Base-by-base conservation (phyloP, 2,797 vertebrate species). In the Sylvia borin region DNA sequence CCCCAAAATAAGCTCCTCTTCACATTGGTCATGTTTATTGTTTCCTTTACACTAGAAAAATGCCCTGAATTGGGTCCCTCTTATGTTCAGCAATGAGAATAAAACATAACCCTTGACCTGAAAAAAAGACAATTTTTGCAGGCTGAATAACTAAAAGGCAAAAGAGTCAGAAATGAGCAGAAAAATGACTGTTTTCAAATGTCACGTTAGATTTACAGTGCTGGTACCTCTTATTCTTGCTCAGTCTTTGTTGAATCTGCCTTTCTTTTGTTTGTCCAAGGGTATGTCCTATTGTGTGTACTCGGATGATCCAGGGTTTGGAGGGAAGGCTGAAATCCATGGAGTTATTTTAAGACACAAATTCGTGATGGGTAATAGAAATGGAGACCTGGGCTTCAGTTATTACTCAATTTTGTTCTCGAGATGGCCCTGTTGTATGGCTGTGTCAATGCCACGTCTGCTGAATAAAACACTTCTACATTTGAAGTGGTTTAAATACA, bases 151-250 rank as follows among this genome's bases (percentile, higher is more conserved):
- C 55, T 60, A 93, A 88, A 91, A 85, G 26, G 5, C 55, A 81
- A 57, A 90, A 90, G 55, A 89, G 21, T 17, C 34, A 88, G 36
- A 95, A 94, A 85, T 20, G 18, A 93, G 48, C 26, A 45, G 60
- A 57, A 73, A 86, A 48, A 71, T 16, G 40, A 66, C 83, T 43
- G 60, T 88, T 95, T 94, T 92, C 60, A 93, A 92, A 90, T 66
- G 76, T 75, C 85, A 48, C 16, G 4, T 90, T 78, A 70, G 70
- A 86, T 95, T 96, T 92, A 70, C 32, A 66, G 5, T 0, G 0
- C 11, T 40, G 2, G 32, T 80, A 80, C 42, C 19, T 71, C 79
- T 83, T 18, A 54, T 77, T 91, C 75, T 86, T 90, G 16, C 48
- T 70, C 79, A 57, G 62, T n/a, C 64, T 81, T 94, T 90, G 47